Percentiles rank a stretch among this genome's conserved stretches.
Evolutionary conservation across 2,113 vertebrate genomes (phyloP).

Genomic region (Plecturocebus donacophilus): DNA sequence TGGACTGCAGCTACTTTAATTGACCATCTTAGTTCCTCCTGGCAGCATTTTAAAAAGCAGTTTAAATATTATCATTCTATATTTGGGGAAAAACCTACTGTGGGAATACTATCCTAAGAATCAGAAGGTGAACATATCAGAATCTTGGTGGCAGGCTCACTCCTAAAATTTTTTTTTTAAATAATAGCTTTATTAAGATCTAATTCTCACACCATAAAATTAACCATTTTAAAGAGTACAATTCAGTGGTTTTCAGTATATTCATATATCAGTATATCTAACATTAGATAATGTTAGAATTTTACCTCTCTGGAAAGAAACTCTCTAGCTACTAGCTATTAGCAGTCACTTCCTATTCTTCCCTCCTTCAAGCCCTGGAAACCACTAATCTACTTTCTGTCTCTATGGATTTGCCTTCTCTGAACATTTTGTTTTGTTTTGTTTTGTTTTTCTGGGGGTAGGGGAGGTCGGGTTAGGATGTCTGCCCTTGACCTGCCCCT

Average conservation of each 20-base stretch:
- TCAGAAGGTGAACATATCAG: background rate
- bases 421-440: background rate
- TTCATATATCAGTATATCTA: too few species aligned
- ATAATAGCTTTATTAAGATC: background rate
- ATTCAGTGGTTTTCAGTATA: background rate
- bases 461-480: too few species aligned
- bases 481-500: background rate
- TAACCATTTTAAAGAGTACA: background rate
- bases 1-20: too few species aligned
- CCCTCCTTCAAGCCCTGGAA: background rate
- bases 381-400: background rate
- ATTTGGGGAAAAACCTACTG: background rate
- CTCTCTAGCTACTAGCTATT: accelerated
- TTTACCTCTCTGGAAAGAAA: background rate
- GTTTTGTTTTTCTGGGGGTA: too few species aligned
- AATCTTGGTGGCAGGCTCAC: background rate
- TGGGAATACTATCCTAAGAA: background rate
- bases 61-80: background rate
- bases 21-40: too few species aligned
- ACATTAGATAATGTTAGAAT: too few species aligned
- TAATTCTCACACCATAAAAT: conserved; percentile 9
- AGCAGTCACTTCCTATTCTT: background rate
- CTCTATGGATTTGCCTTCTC: background rate
- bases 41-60: background rate
- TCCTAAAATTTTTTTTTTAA: background rate